A percentile compares a stretch with the other conserved stretches of the same genome.
These are phyloP conservation scores for Aurelia coerulea DNA, from an alignment of 30 jellyfish, hydroid and myxozoan genomes.

Conservation along the genomic window DNA sequence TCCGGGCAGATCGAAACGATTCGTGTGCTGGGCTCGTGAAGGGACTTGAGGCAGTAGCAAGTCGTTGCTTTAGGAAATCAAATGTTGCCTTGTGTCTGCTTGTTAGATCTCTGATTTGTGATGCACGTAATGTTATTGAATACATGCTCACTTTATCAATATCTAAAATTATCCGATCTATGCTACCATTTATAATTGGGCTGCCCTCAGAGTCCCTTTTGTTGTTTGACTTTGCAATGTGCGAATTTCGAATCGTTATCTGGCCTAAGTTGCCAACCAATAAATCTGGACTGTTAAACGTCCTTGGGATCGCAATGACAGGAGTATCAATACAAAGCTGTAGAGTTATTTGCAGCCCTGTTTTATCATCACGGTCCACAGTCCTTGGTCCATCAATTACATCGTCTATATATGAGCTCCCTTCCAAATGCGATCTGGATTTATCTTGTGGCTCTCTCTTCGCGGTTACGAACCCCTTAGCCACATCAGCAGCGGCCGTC, in stretches of 20 bases:
- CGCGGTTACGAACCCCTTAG: conserved; percentile 84
- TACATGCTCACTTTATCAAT: conserved; percentile 70
- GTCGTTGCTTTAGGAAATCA: conserved; percentile 52
- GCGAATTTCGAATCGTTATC: conserved; percentile 71
- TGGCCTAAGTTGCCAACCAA: conserved; percentile 93
- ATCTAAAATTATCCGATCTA: conserved; percentile 76
- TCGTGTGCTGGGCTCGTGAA: conserved; percentile 35
- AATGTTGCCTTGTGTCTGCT: conserved; percentile 31
- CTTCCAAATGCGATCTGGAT: neutral
- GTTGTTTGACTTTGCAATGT: conserved; percentile 9
- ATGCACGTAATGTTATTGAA: conserved; percentile 46
- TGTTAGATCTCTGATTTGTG: conserved; percentile 27
- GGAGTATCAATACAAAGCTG: conserved; percentile 79
- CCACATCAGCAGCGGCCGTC: conserved; percentile 97
- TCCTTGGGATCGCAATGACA: conserved; percentile 88
- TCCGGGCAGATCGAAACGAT: neutral
- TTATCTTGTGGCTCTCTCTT: conserved; percentile 13
- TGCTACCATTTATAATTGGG: conserved; percentile 17
- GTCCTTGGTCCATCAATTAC: conserved; percentile 12
- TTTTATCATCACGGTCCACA: neutral
- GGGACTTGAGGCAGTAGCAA: conserved; percentile 20
- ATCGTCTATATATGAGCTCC: neutral
- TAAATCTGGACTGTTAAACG: conserved; percentile 63
- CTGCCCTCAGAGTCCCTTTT: conserved; percentile 2
- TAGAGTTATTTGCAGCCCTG: neutral